Evolutionary conservation across 2,888 invertebrate species (phyloP).

Genomic region (Pachliopta kotzebuea): DNA sequence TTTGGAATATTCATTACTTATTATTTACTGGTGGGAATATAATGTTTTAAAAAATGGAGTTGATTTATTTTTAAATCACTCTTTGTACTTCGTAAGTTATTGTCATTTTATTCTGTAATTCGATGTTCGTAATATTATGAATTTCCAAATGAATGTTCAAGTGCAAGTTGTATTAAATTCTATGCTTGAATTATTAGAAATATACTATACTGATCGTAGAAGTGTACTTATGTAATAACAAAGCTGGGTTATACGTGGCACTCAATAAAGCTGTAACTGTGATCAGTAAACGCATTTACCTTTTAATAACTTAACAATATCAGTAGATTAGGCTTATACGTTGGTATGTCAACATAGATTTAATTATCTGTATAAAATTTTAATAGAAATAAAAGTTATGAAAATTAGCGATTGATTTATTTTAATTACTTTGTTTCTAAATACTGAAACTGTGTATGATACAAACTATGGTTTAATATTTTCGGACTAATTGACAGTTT

Average conservation of each 20-base stretch:
- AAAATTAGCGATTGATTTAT: not conserved
- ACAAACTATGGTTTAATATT: not conserved
- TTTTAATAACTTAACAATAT: constrained; percentile 4
- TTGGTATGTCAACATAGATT: not conserved
- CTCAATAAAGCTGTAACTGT: constrained; percentile 24
- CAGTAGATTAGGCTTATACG: constrained; percentile 6
- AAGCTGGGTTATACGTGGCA: constrained; percentile 13
- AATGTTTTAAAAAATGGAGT: not conserved
- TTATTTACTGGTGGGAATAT: not conserved
- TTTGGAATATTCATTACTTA: not conserved
- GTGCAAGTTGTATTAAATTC: not conserved
- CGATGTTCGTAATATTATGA: not conserved
- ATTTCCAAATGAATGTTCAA: not conserved
- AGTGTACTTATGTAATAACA: constrained; percentile 7
- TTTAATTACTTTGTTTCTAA: not conserved
- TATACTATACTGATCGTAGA: constrained; percentile 5
- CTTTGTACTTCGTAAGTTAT: not conserved
- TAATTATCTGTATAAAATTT: not conserved
- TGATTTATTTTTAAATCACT: not conserved
- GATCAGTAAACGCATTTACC: constrained; percentile 12
- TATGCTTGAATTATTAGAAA: not conserved
- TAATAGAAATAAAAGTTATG: not conserved
- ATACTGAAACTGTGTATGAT: not conserved
- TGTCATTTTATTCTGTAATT: not conserved
- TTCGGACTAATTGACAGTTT: not conserved